Conservation (phyloP, 2,113 vertebrate genomes). For the Calidris pygmaea region DNA sequence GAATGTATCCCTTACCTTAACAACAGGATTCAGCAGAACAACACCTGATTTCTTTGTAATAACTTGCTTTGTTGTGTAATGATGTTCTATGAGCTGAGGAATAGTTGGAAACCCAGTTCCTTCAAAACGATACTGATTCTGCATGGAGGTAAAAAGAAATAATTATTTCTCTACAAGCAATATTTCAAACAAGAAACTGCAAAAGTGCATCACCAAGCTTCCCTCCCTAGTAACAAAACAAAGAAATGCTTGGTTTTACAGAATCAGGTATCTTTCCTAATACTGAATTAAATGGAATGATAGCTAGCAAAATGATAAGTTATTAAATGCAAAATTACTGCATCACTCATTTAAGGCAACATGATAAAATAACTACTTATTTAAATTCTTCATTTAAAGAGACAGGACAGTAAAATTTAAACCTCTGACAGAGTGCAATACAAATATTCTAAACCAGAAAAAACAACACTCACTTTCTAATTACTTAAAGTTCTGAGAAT, state of each 20-base stretch:
- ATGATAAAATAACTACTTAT: neutral
- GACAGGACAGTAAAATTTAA: neutral
- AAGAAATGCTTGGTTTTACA: neutral
- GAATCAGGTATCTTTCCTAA: neutral
- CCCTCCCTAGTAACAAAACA: neutral
- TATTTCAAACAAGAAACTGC: neutral
- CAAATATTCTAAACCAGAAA: neutral
- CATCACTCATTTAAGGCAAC: neutral
- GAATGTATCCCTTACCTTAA: conserved; percentile 81
- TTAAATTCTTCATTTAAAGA: neutral
- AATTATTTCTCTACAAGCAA: neutral
- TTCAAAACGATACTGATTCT: conserved; percentile 96
- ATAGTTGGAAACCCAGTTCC: conserved; percentile 94
- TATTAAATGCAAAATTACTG: neutral
- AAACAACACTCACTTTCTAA: neutral
- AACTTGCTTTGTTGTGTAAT: conserved; percentile 92
- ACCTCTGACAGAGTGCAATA: neutral
- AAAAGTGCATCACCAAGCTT: neutral
- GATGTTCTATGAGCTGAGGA: conserved; percentile 95
- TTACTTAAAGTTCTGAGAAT: neutral
- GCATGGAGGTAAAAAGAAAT: neutral
- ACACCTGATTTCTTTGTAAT: conserved; percentile 99
- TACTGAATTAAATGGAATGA: neutral
- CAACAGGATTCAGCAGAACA: conserved; percentile 88
- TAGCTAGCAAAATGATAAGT: neutral